phyloP scores from a whole-genome alignment of 2,888 invertebrate species.

The Drosophila robusta region DNA sequence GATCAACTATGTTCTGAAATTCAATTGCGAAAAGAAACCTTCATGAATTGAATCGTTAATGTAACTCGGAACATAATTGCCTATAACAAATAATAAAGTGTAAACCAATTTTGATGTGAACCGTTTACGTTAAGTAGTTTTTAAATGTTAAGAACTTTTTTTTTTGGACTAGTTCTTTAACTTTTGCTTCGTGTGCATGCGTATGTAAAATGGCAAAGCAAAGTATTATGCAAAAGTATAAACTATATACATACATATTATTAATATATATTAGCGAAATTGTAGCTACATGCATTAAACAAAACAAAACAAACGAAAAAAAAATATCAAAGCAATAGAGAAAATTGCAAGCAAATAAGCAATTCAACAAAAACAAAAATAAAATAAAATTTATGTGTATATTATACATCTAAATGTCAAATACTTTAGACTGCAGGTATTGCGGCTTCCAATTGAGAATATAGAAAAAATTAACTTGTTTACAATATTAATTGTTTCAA shows the following conservation, averaged over 20 bases:
- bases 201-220: slow-evolving; percentile 56
- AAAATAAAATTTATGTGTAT: slow-evolving; percentile 10
- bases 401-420: slow-evolving; percentile 55
- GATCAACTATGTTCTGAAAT: slow-evolving; percentile 10
- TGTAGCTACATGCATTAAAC: slow-evolving; percentile 36
- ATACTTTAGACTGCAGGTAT: slow-evolving; percentile 30
- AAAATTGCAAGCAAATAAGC: slow-evolving; percentile 47
- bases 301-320: background rate
- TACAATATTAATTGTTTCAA: slow-evolving; percentile 19
- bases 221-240: slow-evolving; percentile 75
- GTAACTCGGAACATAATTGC: background rate
- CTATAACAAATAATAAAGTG: background rate
- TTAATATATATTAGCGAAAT: slow-evolving; percentile 56
- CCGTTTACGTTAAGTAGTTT: slow-evolving; percentile 66
- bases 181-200: slow-evolving; percentile 51
- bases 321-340: slow-evolving; percentile 37
- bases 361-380: slow-evolving; percentile 38
- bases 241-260: slow-evolving; percentile 51
- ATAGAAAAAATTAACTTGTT: slow-evolving; percentile 20
- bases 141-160: slow-evolving; percentile 55
- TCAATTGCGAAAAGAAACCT: slow-evolving; percentile 4
- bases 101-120: slow-evolving; percentile 63
- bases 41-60: background rate
- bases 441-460: slow-evolving; percentile 52
- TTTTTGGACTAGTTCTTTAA: slow-evolving; percentile 64